Evolutionary conservation across 2,113 vertebrate species (phyloP), one percentile per base, ranked within the genome.

Genomic region (Pica pica): DNA sequence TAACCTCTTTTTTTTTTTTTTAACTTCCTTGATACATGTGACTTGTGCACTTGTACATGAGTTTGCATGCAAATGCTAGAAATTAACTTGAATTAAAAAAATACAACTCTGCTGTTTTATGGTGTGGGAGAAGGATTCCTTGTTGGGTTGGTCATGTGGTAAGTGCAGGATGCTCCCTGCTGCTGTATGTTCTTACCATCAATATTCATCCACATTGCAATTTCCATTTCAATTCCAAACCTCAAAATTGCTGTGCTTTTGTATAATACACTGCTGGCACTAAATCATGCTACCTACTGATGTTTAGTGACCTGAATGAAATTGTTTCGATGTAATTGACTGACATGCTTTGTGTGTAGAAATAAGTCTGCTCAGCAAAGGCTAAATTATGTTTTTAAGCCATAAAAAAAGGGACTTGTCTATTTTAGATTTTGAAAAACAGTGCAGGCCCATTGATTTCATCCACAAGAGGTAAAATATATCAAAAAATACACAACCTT

Each of bases 251-350:
- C 89, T 94, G 49, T 95, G 88, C 71, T 95, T 85, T 94, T 95
- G 53, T 94, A 76, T 84, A 97, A 97, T 94, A 83, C 79, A 78
- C 44, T 78, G 59, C 90, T 96, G 94, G 73, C 77, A 92, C 87
- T 78, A 93, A 95, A 92, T 68, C 86, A 74, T 69, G 85, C 78
- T 95, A 90, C 95, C 94, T 95, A 65, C 95, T 96, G 94, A 76
- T 93, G 91, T 81, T 96, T 95, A 97, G 96, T 89, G 94, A 97
- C 75, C 89, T 87, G 87, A 95, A 96, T 85, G 83, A 85, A 96
- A 96, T 95, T 94, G 88, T 97, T 97, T 93, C 27, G 19, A 97
- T 78, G 64, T 94, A 97, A 97, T 95, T 86, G 94, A 96, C 78
- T 97, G 87, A 47, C 69, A 91, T 84, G 59, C 56, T 97, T 97